Percentiles rank a stretch among this genome's conserved stretches.
phyloP scores from a whole-genome alignment of 2,113 vertebrate genomes.

The Megaceryle maxima region DNA sequence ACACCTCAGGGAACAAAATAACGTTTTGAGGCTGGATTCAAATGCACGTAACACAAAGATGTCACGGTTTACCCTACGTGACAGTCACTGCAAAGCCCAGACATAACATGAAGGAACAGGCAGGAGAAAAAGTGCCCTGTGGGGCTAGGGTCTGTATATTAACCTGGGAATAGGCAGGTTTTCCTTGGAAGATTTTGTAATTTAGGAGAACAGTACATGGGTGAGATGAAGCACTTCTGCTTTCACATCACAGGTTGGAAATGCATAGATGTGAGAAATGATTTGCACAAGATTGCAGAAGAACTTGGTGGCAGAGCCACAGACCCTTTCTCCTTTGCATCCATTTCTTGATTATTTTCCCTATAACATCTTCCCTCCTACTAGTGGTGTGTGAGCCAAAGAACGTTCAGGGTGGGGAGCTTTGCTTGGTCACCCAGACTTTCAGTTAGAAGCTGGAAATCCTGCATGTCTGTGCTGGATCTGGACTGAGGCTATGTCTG shows the following conservation, averaged over 20 bases:
- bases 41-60: neutral
- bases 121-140: neutral
- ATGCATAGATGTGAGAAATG: neutral
- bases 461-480: rapidly evolving
- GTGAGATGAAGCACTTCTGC: neutral
- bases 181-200: neutral
- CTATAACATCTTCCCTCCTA: neutral
- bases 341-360: neutral
- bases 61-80: neutral
- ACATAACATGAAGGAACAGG: neutral
- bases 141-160: neutral
- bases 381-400: neutral
- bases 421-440: neutral
- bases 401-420: neutral
- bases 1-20: constrained; percentile 46
- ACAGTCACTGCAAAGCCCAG: neutral
- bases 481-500: neutral
- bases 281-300: neutral
- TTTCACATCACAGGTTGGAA: neutral
- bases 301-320: neutral
- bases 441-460: neutral
- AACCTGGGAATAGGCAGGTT: neutral
- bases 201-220: neutral
- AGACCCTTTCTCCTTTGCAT: neutral
- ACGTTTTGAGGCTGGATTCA: neutral